Percentiles rank a stretch among this genome's conserved stretches.
These are phyloP conservation scores for Synchiropus splendidus DNA, from an alignment of 2,113 vertebrate genomes.

Conservation along the genomic window DNA sequence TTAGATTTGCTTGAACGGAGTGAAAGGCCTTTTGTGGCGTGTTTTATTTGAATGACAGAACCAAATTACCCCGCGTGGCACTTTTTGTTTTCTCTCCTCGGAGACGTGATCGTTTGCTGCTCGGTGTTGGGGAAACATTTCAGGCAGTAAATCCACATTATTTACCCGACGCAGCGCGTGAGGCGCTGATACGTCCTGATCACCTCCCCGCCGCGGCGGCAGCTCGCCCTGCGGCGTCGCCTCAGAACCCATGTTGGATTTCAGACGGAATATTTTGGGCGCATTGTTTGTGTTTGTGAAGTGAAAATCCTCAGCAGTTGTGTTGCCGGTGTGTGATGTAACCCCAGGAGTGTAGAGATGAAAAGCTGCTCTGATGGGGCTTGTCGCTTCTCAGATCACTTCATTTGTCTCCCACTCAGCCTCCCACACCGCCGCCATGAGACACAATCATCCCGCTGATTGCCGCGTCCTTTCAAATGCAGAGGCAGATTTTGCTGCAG, in stretches of 20 bases:
- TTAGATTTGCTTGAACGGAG: conserved; percentile 27
- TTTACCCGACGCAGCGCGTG: conserved; percentile 21
- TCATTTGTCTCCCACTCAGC: conserved; percentile 18
- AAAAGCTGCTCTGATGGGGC: conserved; percentile 9
- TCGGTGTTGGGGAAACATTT: conserved; percentile 24
- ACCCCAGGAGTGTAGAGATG: conserved; percentile 15
- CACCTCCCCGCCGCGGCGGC: too few relatives aligned
- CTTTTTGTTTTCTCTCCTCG: conserved; percentile 1
- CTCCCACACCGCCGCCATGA: conserved; percentile 5
- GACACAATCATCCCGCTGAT: conserved; percentile 7
- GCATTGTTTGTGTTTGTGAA: not conserved
- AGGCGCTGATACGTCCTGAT: conserved; percentile 23
- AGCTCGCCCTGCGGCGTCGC: conserved; percentile 7
- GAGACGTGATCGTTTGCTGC: conserved; percentile 17
- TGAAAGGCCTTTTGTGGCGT: conserved; percentile 7
- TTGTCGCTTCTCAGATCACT: conserved; percentile 16
- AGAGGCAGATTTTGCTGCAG: not conserved
- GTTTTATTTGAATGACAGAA: conserved; percentile 29
- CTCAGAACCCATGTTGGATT: conserved; percentile 9
- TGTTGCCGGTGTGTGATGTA: not conserved
- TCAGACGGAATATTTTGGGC: conserved; percentile 3
- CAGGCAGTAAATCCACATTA: conserved; percentile 23
- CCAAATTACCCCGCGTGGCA: conserved; percentile 18
- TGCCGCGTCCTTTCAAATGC: conserved; percentile 8
- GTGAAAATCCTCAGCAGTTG: conserved; percentile 3